Conservation (phyloP, 1,140 invertebrate species). For the Trachymyrmex cornetzi region DNA sequence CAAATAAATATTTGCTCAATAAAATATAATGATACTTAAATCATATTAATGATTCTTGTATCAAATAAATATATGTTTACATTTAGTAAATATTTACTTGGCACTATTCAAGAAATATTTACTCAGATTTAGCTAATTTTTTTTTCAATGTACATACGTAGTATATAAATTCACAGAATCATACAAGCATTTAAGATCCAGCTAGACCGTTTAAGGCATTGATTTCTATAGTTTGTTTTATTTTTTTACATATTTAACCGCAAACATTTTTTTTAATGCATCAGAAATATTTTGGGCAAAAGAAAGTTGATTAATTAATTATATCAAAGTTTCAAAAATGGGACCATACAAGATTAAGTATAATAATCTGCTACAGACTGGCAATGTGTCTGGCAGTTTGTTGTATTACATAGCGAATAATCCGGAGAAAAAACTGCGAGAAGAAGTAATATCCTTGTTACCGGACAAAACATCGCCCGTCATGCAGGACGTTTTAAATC, state of each 20-base stretch:
- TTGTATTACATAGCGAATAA: constrained; percentile 90
- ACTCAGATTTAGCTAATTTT: too few species aligned
- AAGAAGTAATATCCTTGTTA: constrained; percentile 88
- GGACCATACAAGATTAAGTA: neutral
- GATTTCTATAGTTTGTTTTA: too few species aligned
- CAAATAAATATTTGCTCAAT: too few species aligned
- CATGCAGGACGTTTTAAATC: constrained; percentile 86
- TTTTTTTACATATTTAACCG: neutral
- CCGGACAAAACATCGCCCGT: constrained; percentile 85
- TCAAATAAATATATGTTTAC: too few species aligned
- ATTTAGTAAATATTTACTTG: too few species aligned
- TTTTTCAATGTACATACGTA: too few species aligned
- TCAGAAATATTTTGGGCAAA: neutral
- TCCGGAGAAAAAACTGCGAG: constrained; percentile 88
- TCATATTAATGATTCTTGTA: too few species aligned
- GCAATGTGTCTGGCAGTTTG: constrained; percentile 78
- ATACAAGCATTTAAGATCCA: too few species aligned
- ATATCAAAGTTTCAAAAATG: neutral
- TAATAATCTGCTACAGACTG: constrained; percentile 76
- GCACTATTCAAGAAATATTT: too few species aligned
- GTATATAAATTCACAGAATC: too few species aligned
- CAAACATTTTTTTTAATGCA: neutral
- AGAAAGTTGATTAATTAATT: neutral
- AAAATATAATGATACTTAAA: too few species aligned
- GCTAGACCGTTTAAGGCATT: too few species aligned